Conservation (phyloP, 1,140 invertebrate species). For the Caenorhabditis brenneri region DNA sequence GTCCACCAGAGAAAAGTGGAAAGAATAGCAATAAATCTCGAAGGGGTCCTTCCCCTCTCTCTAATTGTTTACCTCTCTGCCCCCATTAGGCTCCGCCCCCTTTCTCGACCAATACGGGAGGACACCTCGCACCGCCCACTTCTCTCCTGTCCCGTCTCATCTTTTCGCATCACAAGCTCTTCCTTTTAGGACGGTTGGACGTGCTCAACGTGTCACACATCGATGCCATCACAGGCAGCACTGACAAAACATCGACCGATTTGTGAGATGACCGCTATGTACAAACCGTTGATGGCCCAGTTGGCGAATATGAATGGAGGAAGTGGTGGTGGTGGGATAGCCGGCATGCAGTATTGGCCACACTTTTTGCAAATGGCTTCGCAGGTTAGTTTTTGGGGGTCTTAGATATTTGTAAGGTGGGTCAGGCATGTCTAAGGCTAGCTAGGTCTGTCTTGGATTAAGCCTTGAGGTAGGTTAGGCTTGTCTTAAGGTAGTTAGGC, state of each 20-base stretch:
- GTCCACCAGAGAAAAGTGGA: too few relatives aligned
- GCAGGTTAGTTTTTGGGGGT: constrained; percentile 14
- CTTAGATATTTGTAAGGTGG: neutral
- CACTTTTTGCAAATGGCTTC: constrained; percentile 79
- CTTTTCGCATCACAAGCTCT: neutral
- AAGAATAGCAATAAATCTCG: neutral
- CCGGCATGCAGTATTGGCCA: constrained; percentile 71
- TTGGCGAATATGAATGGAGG: neutral
- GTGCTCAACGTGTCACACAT: constrained; percentile 53
- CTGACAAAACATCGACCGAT: constrained; percentile 63
- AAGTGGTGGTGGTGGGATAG: neutral
- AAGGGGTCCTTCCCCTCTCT: neutral
- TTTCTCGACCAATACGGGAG: constrained; percentile 1
- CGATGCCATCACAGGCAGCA: constrained; percentile 57
- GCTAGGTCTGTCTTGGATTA: too few relatives aligned
- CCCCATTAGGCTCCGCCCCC: neutral
- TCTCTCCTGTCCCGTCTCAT: neutral
- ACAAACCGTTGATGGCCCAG: constrained; percentile 56
- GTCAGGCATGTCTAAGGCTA: too few relatives aligned
- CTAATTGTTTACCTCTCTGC: constrained; percentile 9
- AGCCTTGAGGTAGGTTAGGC: too few relatives aligned
- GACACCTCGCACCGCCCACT: neutral
- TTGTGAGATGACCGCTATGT: constrained; percentile 62
- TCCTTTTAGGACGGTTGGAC: constrained; percentile 56
- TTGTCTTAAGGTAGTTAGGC: too few relatives aligned